A percentile compares a stretch with the other conserved stretches of the same genome.
Conservation (phyloP, 2,797 vertebrate genomes). For the Pempheris klunzingeri region DNA sequence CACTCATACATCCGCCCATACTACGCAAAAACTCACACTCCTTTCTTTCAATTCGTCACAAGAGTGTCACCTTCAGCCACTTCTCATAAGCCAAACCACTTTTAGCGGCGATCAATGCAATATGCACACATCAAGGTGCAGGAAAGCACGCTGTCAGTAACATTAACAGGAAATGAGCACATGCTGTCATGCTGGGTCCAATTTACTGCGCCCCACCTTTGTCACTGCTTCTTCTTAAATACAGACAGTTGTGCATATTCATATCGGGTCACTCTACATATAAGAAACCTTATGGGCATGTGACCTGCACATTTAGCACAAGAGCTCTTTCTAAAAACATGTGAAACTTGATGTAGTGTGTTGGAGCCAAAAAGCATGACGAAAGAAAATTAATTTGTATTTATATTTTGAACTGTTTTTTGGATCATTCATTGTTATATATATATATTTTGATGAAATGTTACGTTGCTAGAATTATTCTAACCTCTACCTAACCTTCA, state of each 20-base stretch:
- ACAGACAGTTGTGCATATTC: background rate
- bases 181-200: background rate
- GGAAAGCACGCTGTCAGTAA: background rate
- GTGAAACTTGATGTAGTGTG: too few species aligned
- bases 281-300: background rate
- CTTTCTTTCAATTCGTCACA: conserved; percentile 12
- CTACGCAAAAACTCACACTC: rapidly evolving
- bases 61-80: conserved; percentile 32
- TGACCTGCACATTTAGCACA: background rate
- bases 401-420: too few species aligned
- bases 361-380: too few species aligned
- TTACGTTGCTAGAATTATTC: too few species aligned
- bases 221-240: conserved; percentile 47
- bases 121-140: conserved; percentile 6
- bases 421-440: too few species aligned
- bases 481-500: too few species aligned
- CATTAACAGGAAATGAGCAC: conserved; percentile 69
- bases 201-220: background rate
- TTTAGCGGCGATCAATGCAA: background rate
- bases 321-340: background rate
- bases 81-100: conserved; percentile 43
- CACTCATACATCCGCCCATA: background rate
- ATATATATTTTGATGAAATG: too few species aligned
- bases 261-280: background rate
- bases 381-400: too few species aligned